Conservation (phyloP, 2,797 vertebrate genomes). For the Chelon auratus region DNA sequence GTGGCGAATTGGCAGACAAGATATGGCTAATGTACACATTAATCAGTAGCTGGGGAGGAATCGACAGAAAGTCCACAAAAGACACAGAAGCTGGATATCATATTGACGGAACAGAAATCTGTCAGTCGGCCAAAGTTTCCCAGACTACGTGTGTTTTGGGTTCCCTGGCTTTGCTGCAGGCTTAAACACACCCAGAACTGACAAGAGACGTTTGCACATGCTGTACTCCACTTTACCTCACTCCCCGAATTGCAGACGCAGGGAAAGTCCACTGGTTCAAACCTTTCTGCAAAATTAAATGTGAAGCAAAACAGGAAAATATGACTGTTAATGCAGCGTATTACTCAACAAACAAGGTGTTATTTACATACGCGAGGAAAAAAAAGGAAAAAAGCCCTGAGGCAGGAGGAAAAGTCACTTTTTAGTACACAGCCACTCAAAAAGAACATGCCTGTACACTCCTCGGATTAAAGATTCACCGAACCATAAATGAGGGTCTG, state of each 20-base stretch:
- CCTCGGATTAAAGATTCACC: conserved; percentile 37
- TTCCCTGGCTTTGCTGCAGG: conserved; percentile 22
- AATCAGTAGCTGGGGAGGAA: conserved; percentile 23
- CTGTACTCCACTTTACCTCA: conserved; percentile 84
- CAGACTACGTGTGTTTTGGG: conserved; percentile 37
- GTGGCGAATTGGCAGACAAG: conserved; percentile 9
- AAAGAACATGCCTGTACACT: conserved; percentile 12
- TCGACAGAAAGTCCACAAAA: conserved; percentile 20
- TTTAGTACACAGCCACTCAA: not conserved
- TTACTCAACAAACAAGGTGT: conserved; percentile 9
- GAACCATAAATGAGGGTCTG: not conserved
- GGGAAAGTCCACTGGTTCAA: conserved; percentile 90
- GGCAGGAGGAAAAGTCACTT: not conserved
- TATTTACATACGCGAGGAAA: not conserved
- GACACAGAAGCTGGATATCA: conserved; percentile 30
- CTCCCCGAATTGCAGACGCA: conserved; percentile 86
- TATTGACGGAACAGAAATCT: conserved; percentile 30
- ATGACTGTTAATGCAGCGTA: not conserved
- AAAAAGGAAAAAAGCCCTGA: not conserved
- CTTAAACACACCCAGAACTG: conserved; percentile 49
- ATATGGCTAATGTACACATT: conserved; percentile 40
- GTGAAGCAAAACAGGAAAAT: not conserved
- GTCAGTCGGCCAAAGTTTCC: conserved; percentile 45
- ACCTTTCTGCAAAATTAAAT: conserved; percentile 81
- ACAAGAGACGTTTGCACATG: conserved; percentile 53